These are phyloP conservation scores for Nannoperca obscura DNA, from an alignment of 2,797 vertebrate genomes.

Conservation along the genomic window DNA sequence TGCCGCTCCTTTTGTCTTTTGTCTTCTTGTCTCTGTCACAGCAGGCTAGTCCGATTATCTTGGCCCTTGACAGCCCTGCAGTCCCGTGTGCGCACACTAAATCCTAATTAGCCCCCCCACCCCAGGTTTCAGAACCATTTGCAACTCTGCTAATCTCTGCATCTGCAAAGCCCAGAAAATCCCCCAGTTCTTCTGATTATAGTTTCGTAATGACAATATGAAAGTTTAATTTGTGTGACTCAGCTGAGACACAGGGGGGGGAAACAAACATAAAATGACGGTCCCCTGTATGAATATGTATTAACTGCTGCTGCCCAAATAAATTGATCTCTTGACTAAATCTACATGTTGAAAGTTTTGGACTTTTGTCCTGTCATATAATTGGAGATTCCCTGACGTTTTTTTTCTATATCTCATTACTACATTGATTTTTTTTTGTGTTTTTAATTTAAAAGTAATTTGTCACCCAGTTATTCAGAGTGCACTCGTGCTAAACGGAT, in stretches of 20 bases:
- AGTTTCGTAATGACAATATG: conserved; percentile 53
- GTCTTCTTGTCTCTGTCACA: conserved; percentile 56
- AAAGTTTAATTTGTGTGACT: conserved; percentile 59
- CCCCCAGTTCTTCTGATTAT: conserved; percentile 47
- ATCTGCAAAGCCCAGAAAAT: conserved; percentile 52
- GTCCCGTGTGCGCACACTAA: conserved; percentile 48
- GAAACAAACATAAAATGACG: conserved; percentile 30
- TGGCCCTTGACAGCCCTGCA: conserved; percentile 51
- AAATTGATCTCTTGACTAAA: conserved; percentile 47
- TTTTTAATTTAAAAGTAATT: conserved; percentile 34
- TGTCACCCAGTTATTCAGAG: conserved; percentile 13
- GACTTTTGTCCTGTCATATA: conserved; percentile 45
- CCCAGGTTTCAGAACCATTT: conserved; percentile 48
- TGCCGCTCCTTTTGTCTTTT: conserved; percentile 27
- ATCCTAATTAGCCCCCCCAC: conserved; percentile 64
- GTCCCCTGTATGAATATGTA: conserved; percentile 59
- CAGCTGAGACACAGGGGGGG: neutral
- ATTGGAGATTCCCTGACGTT: conserved; percentile 14
- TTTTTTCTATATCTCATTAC: conserved; percentile 31
- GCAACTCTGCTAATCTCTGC: conserved; percentile 64
- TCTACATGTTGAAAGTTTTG: conserved; percentile 30
- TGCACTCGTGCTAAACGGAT: conserved; percentile 34
- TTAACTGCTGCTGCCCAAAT: conserved; percentile 51
- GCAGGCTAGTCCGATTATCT: conserved; percentile 66
- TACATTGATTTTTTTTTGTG: conserved; percentile 6